These are phyloP conservation scores for Ctenoplectra terminalis DNA, from an alignment of 1,140 invertebrate species.

Conservation along the genomic window DNA sequence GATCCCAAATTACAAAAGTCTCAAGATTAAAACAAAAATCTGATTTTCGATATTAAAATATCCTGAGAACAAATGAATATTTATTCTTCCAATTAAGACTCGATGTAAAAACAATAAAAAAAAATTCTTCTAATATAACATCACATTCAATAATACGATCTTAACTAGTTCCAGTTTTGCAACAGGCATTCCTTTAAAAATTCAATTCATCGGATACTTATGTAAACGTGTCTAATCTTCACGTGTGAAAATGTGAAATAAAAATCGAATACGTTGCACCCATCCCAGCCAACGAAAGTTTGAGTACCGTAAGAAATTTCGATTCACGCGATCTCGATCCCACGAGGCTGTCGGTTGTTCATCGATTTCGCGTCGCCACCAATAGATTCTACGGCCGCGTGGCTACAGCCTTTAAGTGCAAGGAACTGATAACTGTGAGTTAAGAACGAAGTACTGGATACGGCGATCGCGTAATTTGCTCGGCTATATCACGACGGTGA, in stretches of 20 bases:
- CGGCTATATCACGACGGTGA: constrained; percentile 22
- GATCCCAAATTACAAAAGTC: too few species aligned
- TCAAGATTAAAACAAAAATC: too few species aligned
- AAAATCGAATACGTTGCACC: background rate
- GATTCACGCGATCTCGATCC: constrained; percentile 62
- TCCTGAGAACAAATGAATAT: too few species aligned
- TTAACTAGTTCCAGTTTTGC: too few species aligned
- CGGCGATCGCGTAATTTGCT: constrained; percentile 47
- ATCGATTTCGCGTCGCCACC: constrained; percentile 53
- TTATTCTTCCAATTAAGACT: too few species aligned
- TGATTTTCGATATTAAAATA: too few species aligned
- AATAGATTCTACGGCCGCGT: constrained; percentile 40
- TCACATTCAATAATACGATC: too few species aligned
- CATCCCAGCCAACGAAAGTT: background rate
- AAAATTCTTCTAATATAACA: too few species aligned
- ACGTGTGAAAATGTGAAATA: constrained; percentile 5
- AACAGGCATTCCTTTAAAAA: background rate
- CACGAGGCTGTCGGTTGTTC: constrained; percentile 62
- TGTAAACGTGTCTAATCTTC: background rate
- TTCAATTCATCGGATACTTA: background rate
- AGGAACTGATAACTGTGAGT: constrained; percentile 60
- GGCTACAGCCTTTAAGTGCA: constrained; percentile 55
- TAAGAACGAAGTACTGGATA: constrained; percentile 48
- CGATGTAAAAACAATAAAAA: too few species aligned
- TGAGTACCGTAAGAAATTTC: constrained; percentile 45